These are phyloP conservation scores for Laticauda colubrina DNA, from an alignment of 2,113 vertebrate genomes.

Conservation along the genomic window DNA sequence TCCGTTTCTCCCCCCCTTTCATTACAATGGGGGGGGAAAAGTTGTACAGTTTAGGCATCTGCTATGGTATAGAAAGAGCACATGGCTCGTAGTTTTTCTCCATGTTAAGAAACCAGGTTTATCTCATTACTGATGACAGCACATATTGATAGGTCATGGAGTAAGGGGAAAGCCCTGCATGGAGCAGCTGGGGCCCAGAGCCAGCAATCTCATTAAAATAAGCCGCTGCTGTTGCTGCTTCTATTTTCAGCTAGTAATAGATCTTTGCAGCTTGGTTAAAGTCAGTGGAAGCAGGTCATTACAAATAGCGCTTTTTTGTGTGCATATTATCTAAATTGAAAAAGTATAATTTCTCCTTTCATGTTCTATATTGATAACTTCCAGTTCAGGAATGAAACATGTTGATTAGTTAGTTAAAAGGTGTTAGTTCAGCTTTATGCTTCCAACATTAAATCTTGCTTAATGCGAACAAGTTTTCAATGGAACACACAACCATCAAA, in stretches of 20 bases:
- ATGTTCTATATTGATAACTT: conserved; percentile 74
- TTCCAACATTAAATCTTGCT: conserved; percentile 69
- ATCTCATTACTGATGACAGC: conserved; percentile 71
- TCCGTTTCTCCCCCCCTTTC: conserved; percentile 18
- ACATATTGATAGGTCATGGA: conserved; percentile 73
- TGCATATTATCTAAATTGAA: conserved; percentile 74
- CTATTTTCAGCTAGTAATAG: conserved; percentile 85
- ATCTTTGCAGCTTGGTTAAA: conserved; percentile 81
- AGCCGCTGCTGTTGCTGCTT: conserved; percentile 66
- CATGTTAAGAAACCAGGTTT: conserved; percentile 71
- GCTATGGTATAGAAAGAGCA: conserved; percentile 58
- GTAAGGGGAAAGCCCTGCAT: conserved; percentile 69
- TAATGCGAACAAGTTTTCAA: conserved; percentile 67
- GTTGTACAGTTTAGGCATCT: conserved; percentile 50
- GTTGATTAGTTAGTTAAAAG: conserved; percentile 77
- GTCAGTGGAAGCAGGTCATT: conserved; percentile 78
- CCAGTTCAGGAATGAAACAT: conserved; percentile 76
- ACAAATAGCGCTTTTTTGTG: conserved; percentile 58
- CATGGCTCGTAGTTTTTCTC: conserved; percentile 59
- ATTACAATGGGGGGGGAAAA: conserved; percentile 38
- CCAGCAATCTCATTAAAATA: conserved; percentile 88
- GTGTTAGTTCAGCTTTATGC: conserved; percentile 72
- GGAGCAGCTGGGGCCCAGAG: conserved; percentile 76
- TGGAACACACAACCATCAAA: conserved; percentile 59
- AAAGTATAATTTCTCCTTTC: conserved; percentile 74